Evolutionary conservation across 2,888 invertebrate genomes (phyloP).

Genomic region (Drosophila limbata): DNA sequence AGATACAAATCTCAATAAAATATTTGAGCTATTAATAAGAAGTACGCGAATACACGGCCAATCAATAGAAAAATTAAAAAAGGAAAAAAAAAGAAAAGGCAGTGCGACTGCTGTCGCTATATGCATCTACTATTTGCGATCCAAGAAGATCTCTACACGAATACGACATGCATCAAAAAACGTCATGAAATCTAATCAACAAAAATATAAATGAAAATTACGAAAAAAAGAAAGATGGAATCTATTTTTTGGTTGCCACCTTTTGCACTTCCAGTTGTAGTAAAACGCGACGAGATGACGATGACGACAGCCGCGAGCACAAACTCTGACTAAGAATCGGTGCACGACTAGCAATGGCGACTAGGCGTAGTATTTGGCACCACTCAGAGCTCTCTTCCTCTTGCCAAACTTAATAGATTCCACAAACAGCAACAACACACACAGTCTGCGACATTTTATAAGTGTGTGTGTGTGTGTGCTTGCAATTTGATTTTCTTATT

Average conservation of each 20-base stretch:
- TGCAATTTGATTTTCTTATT: slow-evolving; percentile 59
- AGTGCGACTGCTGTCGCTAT: slow-evolving; percentile 14
- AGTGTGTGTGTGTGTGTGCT: slow-evolving; percentile 7
- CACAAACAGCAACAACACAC: slow-evolving; percentile 48
- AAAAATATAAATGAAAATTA: neutral
- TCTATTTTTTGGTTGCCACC: slow-evolving; percentile 11
- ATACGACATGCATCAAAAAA: slow-evolving; percentile 55
- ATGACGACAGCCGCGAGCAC: slow-evolving; percentile 59
- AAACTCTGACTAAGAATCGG: slow-evolving; percentile 69
- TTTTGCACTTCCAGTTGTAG: slow-evolving; percentile 42
- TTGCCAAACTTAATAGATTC: slow-evolving; percentile 55
- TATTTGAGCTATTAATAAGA: slow-evolving; percentile 77
- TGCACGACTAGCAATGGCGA: slow-evolving; percentile 58
- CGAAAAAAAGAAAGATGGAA: neutral
- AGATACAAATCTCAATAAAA: slow-evolving; percentile 76
- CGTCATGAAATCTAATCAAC: slow-evolving; percentile 46
- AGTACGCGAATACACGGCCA: slow-evolving; percentile 65
- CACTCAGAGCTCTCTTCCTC: slow-evolving; percentile 27
- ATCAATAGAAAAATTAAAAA: slow-evolving; percentile 55
- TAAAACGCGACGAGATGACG: slow-evolving; percentile 42
- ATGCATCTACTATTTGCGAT: slow-evolving; percentile 5
- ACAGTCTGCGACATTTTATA: slow-evolving; percentile 7
- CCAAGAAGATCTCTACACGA: slow-evolving; percentile 28
- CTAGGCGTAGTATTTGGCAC: slow-evolving; percentile 50
- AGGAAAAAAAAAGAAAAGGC: slow-evolving; percentile 6